These are phyloP conservation scores for Fragum sueziense DNA, from an alignment of 2,888 invertebrate genomes.

Conservation along the genomic window DNA sequence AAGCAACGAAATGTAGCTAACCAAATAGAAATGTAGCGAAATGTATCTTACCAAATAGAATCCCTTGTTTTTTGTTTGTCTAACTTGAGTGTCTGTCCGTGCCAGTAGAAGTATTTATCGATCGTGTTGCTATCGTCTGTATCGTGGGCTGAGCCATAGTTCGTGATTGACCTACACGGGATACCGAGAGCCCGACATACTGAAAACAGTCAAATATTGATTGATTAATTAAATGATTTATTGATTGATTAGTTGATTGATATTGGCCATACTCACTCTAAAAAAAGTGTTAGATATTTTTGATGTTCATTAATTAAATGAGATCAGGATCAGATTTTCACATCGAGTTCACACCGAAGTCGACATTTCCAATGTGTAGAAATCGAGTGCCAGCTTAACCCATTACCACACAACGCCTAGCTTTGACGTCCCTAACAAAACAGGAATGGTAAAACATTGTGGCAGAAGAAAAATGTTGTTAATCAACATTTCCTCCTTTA, in stretches of 20 bases:
- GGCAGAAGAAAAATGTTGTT: background rate
- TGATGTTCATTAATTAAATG: too few species aligned
- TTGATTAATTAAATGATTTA: too few species aligned
- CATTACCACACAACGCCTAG: background rate
- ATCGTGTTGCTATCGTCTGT: slow-evolving; percentile 71
- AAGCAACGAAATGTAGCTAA: too few species aligned
- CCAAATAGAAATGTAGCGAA: too few species aligned
- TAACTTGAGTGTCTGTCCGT: background rate
- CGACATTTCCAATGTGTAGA: too few species aligned
- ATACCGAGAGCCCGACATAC: slow-evolving; percentile 75
- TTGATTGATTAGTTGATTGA: too few species aligned
- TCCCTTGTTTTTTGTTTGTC: background rate
- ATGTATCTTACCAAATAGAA: slow-evolving; percentile 22
- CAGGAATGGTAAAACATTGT: background rate
- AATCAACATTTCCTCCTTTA: background rate
- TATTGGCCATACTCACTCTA: too few species aligned
- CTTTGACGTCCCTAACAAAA: background rate
- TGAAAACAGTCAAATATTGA: background rate
- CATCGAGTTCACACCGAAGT: too few species aligned
- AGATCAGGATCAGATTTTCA: too few species aligned
- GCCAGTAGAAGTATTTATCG: slow-evolving; percentile 28
- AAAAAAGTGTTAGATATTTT: too few species aligned
- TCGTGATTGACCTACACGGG: slow-evolving; percentile 73
- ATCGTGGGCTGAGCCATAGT: slow-evolving; percentile 77
- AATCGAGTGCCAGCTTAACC: background rate